A percentile compares a stretch with the other conserved stretches of the same genome.
Evolutionary conservation across 2,797 vertebrate genomes (phyloP).

Genomic region (Selene dorsalis): DNA sequence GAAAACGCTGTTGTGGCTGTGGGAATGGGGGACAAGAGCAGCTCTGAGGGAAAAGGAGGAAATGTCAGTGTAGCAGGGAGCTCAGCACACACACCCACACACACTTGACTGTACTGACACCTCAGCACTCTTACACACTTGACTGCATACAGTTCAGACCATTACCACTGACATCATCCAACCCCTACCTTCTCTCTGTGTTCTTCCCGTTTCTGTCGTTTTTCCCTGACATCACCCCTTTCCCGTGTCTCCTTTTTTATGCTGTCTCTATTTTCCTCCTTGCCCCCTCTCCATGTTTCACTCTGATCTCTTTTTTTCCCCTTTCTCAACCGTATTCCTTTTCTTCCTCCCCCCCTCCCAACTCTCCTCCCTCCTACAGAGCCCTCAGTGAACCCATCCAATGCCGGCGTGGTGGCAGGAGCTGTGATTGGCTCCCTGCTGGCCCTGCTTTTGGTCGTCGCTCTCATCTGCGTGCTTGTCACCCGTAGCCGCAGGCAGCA

Average conservation of each 20-base stretch:
- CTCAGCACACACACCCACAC: conserved; percentile 24
- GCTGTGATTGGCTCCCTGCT: conserved; percentile 89
- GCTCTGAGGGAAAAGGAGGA: conserved; percentile 71
- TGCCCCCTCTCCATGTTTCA: conserved; percentile 40
- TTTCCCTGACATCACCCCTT: conserved; percentile 25
- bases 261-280: conserved; percentile 36
- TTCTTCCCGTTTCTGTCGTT: conserved; percentile 7
- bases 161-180: conserved; percentile 71
- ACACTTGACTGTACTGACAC: conserved; percentile 56
- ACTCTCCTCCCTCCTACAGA: conserved; percentile 76
- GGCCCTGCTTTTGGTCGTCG: conserved; percentile 86
- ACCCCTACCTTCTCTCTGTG: conserved; percentile 54
- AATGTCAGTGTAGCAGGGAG: conserved; percentile 69
- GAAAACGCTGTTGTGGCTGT: conserved; percentile 56
- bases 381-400: conserved; percentile 78
- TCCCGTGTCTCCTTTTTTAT: conserved; percentile 40
- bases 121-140: conserved; percentile 62
- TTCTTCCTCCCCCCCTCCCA: conserved; percentile 55
- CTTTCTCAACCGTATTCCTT: conserved; percentile 64
- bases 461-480: conserved; percentile 85
- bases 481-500: conserved; percentile 84
- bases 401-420: conserved; percentile 87
- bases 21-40: conserved; percentile 75
- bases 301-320: conserved; percentile 37
- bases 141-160: conserved; percentile 62